phyloP scores from a whole-genome alignment of 2,888 invertebrate species.

The Oligia strigilis region DNA sequence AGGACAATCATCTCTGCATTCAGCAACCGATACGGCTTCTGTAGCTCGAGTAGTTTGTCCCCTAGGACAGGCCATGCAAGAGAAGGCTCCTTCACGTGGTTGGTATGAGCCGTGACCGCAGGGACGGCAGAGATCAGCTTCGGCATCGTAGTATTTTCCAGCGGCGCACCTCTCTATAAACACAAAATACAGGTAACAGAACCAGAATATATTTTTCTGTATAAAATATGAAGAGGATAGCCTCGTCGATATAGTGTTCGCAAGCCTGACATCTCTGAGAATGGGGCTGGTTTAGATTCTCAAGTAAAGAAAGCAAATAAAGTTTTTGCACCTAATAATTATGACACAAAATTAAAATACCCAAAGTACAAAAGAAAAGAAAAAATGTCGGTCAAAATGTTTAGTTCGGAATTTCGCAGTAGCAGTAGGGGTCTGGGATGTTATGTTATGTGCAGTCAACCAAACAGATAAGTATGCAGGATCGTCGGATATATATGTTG shows the following conservation, averaged over 20 bases:
- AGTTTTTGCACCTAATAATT: not conserved
- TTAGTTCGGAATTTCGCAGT: not conserved
- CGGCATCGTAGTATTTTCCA: slow-evolving; percentile 98
- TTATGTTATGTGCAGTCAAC: not conserved
- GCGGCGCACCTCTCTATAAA: slow-evolving; percentile 96
- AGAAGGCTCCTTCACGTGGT: slow-evolving; percentile 96
- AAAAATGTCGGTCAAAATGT: not conserved
- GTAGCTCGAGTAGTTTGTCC: slow-evolving; percentile 97
- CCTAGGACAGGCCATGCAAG: slow-evolving; percentile 96
- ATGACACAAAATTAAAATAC: not conserved
- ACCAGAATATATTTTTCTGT: not conserved
- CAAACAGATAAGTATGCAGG: no score
- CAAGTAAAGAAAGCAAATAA: not conserved
- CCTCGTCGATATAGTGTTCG: not conserved
- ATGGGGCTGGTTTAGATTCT: not conserved
- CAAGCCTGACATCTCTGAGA: not conserved
- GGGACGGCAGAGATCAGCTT: slow-evolving; percentile 96
- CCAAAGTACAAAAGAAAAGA: not conserved
- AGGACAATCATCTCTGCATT: slow-evolving; percentile 97
- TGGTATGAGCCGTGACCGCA: slow-evolving; percentile 99
- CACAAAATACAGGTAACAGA: not conserved
- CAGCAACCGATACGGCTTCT: slow-evolving; percentile 96
- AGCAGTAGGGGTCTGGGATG: not conserved
- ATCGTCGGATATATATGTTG: no score
- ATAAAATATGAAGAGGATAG: not conserved